Percentiles rank a stretch among this genome's conserved stretches.
These are phyloP conservation scores for Dunckerocampus dactyliophorus DNA, from an alignment of 2,113 vertebrate genomes.

Conservation along the genomic window DNA sequence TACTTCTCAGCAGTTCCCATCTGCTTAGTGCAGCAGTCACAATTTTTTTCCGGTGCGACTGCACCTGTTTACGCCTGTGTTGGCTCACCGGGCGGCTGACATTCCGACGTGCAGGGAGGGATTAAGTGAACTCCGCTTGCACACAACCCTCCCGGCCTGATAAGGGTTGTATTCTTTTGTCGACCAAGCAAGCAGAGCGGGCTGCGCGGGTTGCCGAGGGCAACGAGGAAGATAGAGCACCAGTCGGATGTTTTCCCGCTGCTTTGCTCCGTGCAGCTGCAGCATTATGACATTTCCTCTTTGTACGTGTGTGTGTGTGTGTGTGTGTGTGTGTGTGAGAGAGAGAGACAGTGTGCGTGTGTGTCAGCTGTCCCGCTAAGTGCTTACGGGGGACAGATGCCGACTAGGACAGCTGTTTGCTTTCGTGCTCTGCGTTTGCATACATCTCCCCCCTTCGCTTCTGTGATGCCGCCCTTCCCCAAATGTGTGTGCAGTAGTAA, in stretches of 20 bases:
- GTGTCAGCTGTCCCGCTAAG: slow-evolving; percentile 20
- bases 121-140: slow-evolving; percentile 29
- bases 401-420: slow-evolving; percentile 46
- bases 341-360: no score
- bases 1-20: no score
- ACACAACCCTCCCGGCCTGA: not conserved
- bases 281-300: slow-evolving; percentile 32
- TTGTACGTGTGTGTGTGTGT: not conserved
- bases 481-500: slow-evolving; percentile 14
- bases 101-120: slow-evolving; percentile 49
- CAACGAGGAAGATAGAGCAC: not conserved
- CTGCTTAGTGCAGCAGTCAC: no score
- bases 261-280: not conserved
- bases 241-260: not conserved
- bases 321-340: not conserved
- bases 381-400: slow-evolving; percentile 48
- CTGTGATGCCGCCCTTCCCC: slow-evolving; percentile 6
- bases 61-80: slow-evolving; percentile 44
- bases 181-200: not conserved
- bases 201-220: not conserved
- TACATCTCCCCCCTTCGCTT: slow-evolving; percentile 5
- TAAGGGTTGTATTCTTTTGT: not conserved
- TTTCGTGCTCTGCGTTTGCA: slow-evolving; percentile 10
- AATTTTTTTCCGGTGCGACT: not conserved
- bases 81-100: slow-evolving; percentile 21